phyloP scores from a whole-genome alignment of 2,113 vertebrate species.

The Callocephalon fimbriatum region DNA sequence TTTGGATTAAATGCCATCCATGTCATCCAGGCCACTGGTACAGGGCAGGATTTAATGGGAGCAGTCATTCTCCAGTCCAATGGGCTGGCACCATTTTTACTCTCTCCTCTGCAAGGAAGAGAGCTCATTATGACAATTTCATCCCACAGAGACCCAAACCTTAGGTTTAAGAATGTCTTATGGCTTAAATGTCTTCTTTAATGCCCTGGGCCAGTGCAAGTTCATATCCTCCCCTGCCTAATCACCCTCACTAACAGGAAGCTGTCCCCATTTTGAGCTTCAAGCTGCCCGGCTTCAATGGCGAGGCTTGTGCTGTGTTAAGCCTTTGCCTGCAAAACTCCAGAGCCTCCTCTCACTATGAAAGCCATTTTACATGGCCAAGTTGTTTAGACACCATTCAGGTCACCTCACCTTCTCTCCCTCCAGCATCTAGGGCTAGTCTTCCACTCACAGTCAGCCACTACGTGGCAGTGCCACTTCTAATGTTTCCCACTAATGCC shows the following conservation, averaged over 20 bases:
- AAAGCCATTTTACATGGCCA: background rate
- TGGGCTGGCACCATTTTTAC: background rate
- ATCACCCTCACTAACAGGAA: background rate
- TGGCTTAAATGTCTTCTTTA: background rate
- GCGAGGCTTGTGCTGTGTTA: accelerated
- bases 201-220: accelerated
- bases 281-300: background rate
- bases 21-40: background rate
- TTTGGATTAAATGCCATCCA: background rate
- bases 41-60: background rate
- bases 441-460: background rate
- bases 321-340: background rate
- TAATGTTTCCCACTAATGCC: background rate
- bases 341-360: background rate
- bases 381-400: background rate
- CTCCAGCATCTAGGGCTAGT: background rate
- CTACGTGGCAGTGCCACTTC: background rate
- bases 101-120: background rate
- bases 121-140: background rate
- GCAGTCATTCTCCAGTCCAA: background rate
- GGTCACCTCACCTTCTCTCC: background rate
- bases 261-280: background rate
- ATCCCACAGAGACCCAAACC: background rate
- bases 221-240: background rate
- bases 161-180: background rate